Evolutionary conservation across 1,140 invertebrate species (phyloP).

Genomic region (Venustaconcha ellipsiformis): DNA sequence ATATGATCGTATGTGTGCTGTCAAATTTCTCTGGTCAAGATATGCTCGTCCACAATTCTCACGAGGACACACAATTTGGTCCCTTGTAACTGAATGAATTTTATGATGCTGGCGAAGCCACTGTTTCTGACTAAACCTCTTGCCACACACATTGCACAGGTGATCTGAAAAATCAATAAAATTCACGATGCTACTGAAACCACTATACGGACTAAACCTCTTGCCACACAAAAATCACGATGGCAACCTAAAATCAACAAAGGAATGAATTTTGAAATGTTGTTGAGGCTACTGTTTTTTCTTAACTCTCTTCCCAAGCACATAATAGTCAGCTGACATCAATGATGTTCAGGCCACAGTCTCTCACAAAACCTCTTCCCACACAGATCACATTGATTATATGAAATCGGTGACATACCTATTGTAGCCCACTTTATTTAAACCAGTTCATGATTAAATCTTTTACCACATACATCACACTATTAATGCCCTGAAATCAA

Average conservation of each 20-base stretch:
- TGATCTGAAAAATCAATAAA: too few relatives aligned
- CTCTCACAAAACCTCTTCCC: conserved; percentile 31
- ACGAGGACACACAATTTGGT: conserved; percentile 27
- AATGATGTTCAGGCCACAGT: conserved; percentile 27
- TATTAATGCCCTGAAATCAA: too few relatives aligned
- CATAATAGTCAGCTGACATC: conserved; percentile 29
- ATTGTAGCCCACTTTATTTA: too few relatives aligned
- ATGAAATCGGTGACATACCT: conserved; percentile 7
- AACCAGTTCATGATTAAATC: too few relatives aligned
- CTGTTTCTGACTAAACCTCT: conserved; percentile 30
- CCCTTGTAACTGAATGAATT: conserved; percentile 24
- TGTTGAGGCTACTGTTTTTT: too few relatives aligned
- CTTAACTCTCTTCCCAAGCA: conserved; percentile 18
- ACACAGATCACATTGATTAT: conserved; percentile 31
- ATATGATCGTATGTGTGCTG: conserved; percentile 40
- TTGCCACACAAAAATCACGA: too few relatives aligned
- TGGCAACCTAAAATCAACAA: too few relatives aligned
- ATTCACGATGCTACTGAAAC: conserved; percentile 34
- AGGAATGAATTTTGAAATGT: too few relatives aligned
- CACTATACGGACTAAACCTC: background rate
- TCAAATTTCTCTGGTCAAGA: conserved; percentile 37
- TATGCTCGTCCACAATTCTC: conserved; percentile 40
- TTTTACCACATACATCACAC: too few relatives aligned
- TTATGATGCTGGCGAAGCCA: conserved; percentile 35
- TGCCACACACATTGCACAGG: background rate